Evolutionary conservation across 2,113 vertebrate species (phyloP), one percentile per base, ranked within the genome.

Genomic region (Crotalus tigris): DNA sequence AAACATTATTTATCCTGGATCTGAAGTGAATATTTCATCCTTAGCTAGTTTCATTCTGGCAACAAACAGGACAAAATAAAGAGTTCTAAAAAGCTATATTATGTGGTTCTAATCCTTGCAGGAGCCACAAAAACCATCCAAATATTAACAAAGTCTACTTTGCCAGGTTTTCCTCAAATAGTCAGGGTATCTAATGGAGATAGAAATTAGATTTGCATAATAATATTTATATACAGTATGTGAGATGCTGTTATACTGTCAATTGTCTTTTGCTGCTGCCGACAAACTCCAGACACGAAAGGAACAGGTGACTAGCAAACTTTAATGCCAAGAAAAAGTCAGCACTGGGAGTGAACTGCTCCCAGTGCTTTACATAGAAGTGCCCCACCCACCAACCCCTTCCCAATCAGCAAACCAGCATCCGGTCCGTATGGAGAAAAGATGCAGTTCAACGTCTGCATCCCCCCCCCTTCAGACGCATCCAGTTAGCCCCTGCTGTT

Each of bases 191-290:
- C 15, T 39, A 75, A 5, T 75, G n/a, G 69, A 75, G 69, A 75
- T 8, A 39, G 69, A 75, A 33, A 58, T 55, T 46, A 49, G 0
- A 75, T 94, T 75, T 94, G 54, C 87, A 49, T 61, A 95, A 44
- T 39, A 93, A 91, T 93, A 51, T 10, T 33, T 33, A 94, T 86
- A 19, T 59, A 81, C 39, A 39, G 39, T 39, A 39, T 87, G 7
- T 94, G 93, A 94, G 87, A 91, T 26, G 92, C 44, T 95, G 93
- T 90, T 93, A 95, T 94, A 95, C 39, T 39, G 39, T 39, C 39
- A 39, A 39, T 39, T 39, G 39, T 39, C 39, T 2, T 39, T 39
- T 39, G 39, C 39, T 39, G 39, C 39, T 39, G 39, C 39, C 39
- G 39, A 39, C 39, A 39, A 39, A 39, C 39, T 39, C 39, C 39